Evolutionary conservation across 2,888 invertebrate species (phyloP).

Genomic region (Sympetrum striolatum): DNA sequence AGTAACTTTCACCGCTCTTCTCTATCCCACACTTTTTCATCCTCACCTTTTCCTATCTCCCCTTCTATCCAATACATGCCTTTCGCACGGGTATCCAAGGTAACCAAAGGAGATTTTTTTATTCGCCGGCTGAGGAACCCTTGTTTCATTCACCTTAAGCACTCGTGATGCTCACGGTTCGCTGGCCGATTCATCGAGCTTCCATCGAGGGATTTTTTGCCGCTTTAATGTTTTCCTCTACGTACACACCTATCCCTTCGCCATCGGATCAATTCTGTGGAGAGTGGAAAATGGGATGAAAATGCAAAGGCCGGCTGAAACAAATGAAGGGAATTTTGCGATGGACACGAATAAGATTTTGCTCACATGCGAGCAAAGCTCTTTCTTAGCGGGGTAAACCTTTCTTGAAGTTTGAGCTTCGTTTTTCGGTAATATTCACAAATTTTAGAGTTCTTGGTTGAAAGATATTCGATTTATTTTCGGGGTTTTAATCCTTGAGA

Average conservation of each 20-base stretch:
- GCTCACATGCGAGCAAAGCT: no score
- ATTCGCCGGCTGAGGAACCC: background rate
- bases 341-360: background rate
- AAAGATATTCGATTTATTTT: no score
- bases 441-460: no score
- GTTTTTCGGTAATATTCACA: no score
- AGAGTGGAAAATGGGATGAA: background rate
- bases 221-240: background rate
- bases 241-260: background rate
- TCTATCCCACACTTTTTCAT: background rate
- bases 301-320: background rate
- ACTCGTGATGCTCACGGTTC: background rate
- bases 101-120: background rate
- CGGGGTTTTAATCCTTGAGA: no score
- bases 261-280: background rate
- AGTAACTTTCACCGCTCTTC: background rate
- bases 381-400: no score
- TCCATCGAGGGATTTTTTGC: background rate
- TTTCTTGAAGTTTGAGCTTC: no score
- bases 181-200: background rate
- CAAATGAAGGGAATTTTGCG: background rate
- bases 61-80: background rate
- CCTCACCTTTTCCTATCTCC: background rate
- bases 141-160: constrained; percentile 21
- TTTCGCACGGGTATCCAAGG: background rate